Base-by-base conservation (phyloP, 1,140 invertebrate genomes). In the Conus ventricosus region DNA sequence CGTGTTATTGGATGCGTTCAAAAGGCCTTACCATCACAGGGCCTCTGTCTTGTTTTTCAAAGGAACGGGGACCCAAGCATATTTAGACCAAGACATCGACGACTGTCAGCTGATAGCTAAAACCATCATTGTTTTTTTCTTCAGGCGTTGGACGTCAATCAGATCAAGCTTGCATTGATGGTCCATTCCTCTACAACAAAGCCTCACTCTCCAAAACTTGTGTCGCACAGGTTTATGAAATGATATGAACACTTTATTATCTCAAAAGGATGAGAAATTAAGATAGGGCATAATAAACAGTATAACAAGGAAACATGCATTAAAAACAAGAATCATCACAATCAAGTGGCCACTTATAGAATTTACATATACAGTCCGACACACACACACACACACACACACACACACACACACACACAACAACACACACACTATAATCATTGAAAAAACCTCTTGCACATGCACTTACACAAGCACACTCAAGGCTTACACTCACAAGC, bases 61-160 rank as follows among this genome's bases (percentile, higher is more conserved):
- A 11, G 95, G 94, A 53, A 93, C 75, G 25, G n/a, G n/a, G n/a
- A 93, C 93, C 94, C 94, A 96, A 39, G 95, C 94, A 91, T 92
- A 95, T 93, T 96, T 96, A 84, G 93, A 94, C 92, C 95, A n/a
- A 96, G 54, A 90, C 89, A 92, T 96, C 39, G 85, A 96, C 96
- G 10, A 95, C 92, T 55, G 93, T 94, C 83, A 96, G 90, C 54
- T 96, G 91, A 90, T 95, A 96, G 87, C 94, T 94, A 90, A 91
- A 95, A 55, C 93, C 92, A 71, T 93, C 91, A 93, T 96, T 96
- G 63, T 91, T n/a, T 88, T n/a, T n/a, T 89, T 89, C 27, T 89
- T 88, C 91, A 95, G 87, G 53, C 85, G 86, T 57, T 91, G 17
- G 84, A 95, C 87, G 90, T 93, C 92, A 5, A 95, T 23, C 25